Evolutionary conservation across 1,140 invertebrate genomes (phyloP), one percentile per base, ranked within the genome.

Genomic region (Aphaenogaster floridana): DNA sequence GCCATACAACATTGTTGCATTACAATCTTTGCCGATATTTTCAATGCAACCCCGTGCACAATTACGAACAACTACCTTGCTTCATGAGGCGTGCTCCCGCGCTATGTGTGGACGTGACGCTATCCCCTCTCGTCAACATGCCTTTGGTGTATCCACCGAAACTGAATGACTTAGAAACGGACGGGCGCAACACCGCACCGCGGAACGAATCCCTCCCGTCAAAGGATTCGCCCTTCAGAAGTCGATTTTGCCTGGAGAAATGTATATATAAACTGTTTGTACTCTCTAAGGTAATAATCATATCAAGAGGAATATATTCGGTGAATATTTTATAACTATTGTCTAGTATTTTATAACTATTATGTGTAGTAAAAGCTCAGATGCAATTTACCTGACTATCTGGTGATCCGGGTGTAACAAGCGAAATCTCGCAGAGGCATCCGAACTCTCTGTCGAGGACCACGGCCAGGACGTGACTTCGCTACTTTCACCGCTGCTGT

Each of bases 141-240:
- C 93, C 95, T 63, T 95, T 94, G 5, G 97, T 97, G 91, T 98
- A 98, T 21, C 98, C 98, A 36, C 97, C 98, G 92, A 98, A 98
- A 93, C 98, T 98, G 95, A 97, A 98, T 28, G 97, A 97, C 94
- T 98, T 98, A 72, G 97, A 97, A 34, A 98, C 97, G 0, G 96
- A 96, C 50, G 96, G 96, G 34, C 96, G 94, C 68, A 96, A 93
- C 21, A 94, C 94, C 86, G 95, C 95, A 28, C 95, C 94, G 59
- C 94, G 96, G 93, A 95, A 94, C 64, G 95, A 96, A 63, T 96
- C 96, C 15, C 94, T 94, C 9, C 95, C 95, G 63, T 96, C 96
- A 86, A 96, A 96, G 15, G 96, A 96, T 86, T 96, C 96, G 6
- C 96, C 96, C 87, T 96, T 96, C 11, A 94, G 93, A 57, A 96